Evolutionary conservation across 2,888 invertebrate species (phyloP), one percentile per base, ranked within the genome.

Genomic region (Sipunculus nudus): DNA sequence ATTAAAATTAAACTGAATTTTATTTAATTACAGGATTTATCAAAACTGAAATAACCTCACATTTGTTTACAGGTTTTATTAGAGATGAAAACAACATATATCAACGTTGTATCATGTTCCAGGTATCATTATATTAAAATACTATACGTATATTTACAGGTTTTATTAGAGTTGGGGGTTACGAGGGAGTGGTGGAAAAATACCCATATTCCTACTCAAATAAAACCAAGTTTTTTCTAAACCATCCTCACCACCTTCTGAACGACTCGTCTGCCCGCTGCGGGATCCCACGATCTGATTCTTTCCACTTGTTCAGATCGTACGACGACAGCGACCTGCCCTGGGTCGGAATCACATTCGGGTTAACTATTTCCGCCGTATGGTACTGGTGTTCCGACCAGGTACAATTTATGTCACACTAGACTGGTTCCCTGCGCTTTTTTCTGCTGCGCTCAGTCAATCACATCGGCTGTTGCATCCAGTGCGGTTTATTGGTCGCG

Each of bases 81-180:
- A n/a, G n/a, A n/a, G n/a, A n/a, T n/a, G n/a, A n/a, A n/a, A n/a
- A n/a, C n/a, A n/a, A n/a, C n/a, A n/a, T n/a, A n/a, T n/a, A n/a
- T n/a, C n/a, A n/a, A n/a, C n/a, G n/a, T n/a, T n/a, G n/a, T n/a
- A n/a, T n/a, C n/a, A n/a, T n/a, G n/a, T n/a, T n/a, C n/a, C n/a
- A n/a, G n/a, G n/a, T n/a, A n/a, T n/a, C n/a, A n/a, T n/a, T n/a
- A n/a, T n/a, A n/a, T n/a, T n/a, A n/a, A n/a, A n/a, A n/a, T n/a
- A n/a, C n/a, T n/a, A n/a, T n/a, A n/a, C n/a, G n/a, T 25, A 16
- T 21, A 16, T n/a, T 41, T 45, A n/a, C 50, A 65, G 65, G 62
- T 29, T 81, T 84, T 57, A 65, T 78, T 23, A 77, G 78, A 57
- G 84, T 86, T 5, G 87, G 86, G 2, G 86, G 87, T 2, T 86